phyloP scores from a whole-genome alignment of 2,888 invertebrate genomes.

The Netelia virgata region DNA sequence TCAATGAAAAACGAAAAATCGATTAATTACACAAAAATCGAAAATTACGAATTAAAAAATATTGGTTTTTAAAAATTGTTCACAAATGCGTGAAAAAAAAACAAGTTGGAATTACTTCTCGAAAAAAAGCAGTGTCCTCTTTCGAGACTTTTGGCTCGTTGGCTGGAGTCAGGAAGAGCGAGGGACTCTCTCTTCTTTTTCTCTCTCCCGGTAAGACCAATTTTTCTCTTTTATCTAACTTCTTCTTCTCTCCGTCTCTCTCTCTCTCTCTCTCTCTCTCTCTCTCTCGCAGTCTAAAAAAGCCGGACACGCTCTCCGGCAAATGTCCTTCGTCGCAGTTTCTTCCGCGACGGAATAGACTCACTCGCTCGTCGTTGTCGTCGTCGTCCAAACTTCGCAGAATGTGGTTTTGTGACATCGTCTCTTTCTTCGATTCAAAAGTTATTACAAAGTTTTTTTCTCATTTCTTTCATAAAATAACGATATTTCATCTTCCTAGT shows the following conservation, averaged over 20 bases:
- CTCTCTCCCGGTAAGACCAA: constrained; percentile 42
- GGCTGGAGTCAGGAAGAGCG: constrained; percentile 29
- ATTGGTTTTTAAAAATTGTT: too few relatives aligned
- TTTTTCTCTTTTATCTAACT: constrained; percentile 20
- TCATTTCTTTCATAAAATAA: constrained; percentile 1
- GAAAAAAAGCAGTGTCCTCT: too few relatives aligned
- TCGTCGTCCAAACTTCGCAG: neutral
- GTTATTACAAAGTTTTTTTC: neutral
- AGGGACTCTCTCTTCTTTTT: constrained; percentile 1
- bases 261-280: too few relatives aligned
- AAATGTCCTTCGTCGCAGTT: constrained; percentile 20
- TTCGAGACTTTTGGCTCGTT: constrained; percentile 30
- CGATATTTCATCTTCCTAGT: constrained; percentile 2
- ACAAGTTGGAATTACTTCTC: too few relatives aligned
- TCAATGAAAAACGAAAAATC: constrained; percentile 16
- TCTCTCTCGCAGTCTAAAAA: constrained; percentile 10
- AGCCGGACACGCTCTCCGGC: constrained; percentile 21
- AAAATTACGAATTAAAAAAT: neutral
- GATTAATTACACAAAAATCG: neutral
- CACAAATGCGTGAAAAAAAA: too few relatives aligned
- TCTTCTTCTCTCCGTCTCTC: constrained; percentile 31
- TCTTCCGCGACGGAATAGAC: constrained; percentile 7
- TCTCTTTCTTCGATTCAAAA: too few relatives aligned
- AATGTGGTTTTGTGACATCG: neutral
- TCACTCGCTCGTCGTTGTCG: constrained; percentile 14